Evolutionary conservation across 1,140 invertebrate genomes (phyloP), one percentile per base, ranked within the genome.

Genomic region (Philotrypesis tridentata): DNA sequence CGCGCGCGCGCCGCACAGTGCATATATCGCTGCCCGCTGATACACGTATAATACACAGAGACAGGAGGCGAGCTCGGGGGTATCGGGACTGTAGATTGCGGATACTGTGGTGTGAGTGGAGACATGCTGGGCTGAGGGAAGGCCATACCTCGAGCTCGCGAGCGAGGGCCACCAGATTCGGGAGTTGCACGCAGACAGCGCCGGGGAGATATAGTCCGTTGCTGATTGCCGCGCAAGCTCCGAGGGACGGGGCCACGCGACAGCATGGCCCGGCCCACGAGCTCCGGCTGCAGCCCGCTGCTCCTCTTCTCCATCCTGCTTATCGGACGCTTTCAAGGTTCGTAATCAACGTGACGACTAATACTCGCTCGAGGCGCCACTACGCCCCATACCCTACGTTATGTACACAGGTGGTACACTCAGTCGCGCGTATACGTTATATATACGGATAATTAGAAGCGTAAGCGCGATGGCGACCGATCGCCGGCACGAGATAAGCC

Each of bases 301-400:
- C 40, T 84, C 5, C 23, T 81, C 12, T 84, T 68, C 74, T 83
- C 79, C 75, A 60, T 86, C 17, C 70, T 87, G 0, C 80, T 87
- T 23, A 77, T 85, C 31, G 83, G 82, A 70, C 82, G 85, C n/a
- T 74, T 88, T 84, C 87, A 87, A 88, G 87, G 87, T 88, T 79
- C 76, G 85, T 84, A 21, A 60, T 8, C 4, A 60, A 60, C 55
- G 14, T 37, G 33, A 5, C n/a, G n/a, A n/a, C n/a, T n/a, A n/a
- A n/a, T n/a, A n/a, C n/a, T n/a, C n/a, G n/a, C n/a, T n/a, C n/a
- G n/a, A n/a, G n/a, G n/a, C n/a, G n/a, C n/a, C n/a, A n/a, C n/a
- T n/a, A n/a, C n/a, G n/a, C n/a, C n/a, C n/a, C n/a, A n/a, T n/a
- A n/a, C n/a, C n/a, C n/a, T n/a, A n/a, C n/a, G n/a, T n/a, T n/a